Conservation (phyloP, 2,888 invertebrate species). For the Agrilus biguttatus region DNA sequence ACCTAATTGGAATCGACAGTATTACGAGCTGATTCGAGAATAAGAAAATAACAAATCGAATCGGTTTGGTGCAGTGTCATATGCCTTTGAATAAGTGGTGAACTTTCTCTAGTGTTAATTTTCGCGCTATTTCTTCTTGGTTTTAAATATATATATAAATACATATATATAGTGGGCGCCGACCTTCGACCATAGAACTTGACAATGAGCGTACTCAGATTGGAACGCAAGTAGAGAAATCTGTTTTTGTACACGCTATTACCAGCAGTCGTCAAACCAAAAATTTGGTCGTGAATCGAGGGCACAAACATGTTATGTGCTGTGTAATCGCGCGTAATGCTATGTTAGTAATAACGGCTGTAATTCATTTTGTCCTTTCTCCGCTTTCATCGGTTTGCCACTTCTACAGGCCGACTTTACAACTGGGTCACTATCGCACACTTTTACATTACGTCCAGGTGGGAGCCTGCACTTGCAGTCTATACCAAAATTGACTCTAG, state of each 20-base stretch:
- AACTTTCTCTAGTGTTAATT: background rate
- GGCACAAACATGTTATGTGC: constrained; percentile 29
- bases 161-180: too few species aligned
- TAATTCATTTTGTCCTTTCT: constrained; percentile 33
- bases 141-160: too few species aligned
- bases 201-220: too few species aligned
- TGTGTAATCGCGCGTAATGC: constrained; percentile 33
- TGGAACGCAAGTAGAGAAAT: too few species aligned
- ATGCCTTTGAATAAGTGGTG: background rate
- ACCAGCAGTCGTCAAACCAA: background rate
- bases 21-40: too few species aligned
- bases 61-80: too few species aligned
- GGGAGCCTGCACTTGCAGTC: constrained; percentile 24
- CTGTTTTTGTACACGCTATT: too few species aligned
- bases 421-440: constrained; percentile 34
- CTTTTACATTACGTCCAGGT: constrained; percentile 29
- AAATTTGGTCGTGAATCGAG: constrained; percentile 21
- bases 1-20: too few species aligned
- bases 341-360: constrained; percentile 29
- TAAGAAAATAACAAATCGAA: too few species aligned
- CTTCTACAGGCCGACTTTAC: constrained; percentile 26
- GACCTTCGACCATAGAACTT: too few species aligned
- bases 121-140: background rate
- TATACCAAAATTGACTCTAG: constrained; percentile 14
- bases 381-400: constrained; percentile 33